Evolutionary conservation across 1,140 invertebrate species (phyloP).

Genomic region (Mycetomoellerius zeteki): DNA sequence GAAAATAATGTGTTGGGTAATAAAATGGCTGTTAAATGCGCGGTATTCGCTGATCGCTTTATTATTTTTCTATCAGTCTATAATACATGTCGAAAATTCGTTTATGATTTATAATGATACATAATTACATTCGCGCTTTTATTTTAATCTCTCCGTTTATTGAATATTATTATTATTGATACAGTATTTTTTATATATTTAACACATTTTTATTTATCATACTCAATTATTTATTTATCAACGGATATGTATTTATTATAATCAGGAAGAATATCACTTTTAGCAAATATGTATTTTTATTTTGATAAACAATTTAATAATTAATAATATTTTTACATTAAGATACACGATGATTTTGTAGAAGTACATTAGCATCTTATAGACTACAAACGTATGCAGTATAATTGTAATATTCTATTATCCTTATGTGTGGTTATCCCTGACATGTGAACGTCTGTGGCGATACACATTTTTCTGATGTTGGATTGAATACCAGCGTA

Average conservation of each 20-base stretch:
- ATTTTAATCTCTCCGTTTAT: not conserved
- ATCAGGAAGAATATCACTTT: not conserved
- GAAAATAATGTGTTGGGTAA: constrained; percentile 30
- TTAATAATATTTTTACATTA: not conserved
- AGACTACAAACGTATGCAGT: not conserved
- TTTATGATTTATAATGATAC: constrained; percentile 5
- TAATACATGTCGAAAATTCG: not conserved
- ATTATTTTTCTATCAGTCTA: constrained; percentile 3
- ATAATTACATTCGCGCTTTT: not conserved
- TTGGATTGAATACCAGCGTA: constrained; percentile 7
- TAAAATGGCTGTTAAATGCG: constrained; percentile 37
- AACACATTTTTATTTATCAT: not conserved
- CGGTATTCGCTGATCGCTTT: not conserved
- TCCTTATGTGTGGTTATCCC: no score
- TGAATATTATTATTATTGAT: not conserved
- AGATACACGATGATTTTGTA: not conserved
- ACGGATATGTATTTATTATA: not conserved
- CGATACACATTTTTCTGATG: constrained; percentile 32
- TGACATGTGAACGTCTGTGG: not conserved
- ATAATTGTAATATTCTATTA: not conserved
- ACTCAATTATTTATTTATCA: not conserved
- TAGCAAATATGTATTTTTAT: not conserved
- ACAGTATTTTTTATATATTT: not conserved
- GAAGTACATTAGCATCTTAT: not conserved
- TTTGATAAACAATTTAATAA: constrained; percentile 14